These are phyloP conservation scores for Ptychodera flava DNA, from an alignment of 35 echinoderm and acorn worm genomes.

Conservation along the genomic window DNA sequence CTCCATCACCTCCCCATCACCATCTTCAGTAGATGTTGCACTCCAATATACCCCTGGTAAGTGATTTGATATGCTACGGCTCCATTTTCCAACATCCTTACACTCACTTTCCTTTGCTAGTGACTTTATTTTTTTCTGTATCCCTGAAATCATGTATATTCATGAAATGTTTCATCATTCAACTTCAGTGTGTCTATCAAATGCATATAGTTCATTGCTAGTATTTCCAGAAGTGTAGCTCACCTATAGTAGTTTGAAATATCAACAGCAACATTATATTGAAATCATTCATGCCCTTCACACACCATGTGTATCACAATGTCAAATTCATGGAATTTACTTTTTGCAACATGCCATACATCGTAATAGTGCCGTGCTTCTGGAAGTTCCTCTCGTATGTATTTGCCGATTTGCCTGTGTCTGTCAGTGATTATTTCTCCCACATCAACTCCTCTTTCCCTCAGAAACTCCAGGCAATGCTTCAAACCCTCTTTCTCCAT, in stretches of 20 bases:
- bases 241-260: too few relatives aligned
- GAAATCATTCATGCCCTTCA: too few relatives aligned
- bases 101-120: conserved; percentile 20
- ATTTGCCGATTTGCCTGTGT: background rate
- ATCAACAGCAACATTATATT: too few relatives aligned
- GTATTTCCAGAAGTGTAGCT: too few relatives aligned
- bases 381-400: background rate
- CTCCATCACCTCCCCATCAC: conserved; percentile 23
- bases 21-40: conserved; percentile 31
- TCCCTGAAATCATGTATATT: too few relatives aligned
- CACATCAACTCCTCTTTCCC: background rate
- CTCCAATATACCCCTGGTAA: conserved; percentile 42
- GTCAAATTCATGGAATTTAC: too few relatives aligned
- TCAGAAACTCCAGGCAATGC: too few relatives aligned
- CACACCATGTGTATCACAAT: too few relatives aligned
- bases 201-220: too few relatives aligned
- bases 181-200: too few relatives aligned
- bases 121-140: conserved; percentile 42
- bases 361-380: background rate
- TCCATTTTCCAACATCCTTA: conserved; percentile 30
- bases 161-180: too few relatives aligned
- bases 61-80: conserved; percentile 21
- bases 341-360: conserved; percentile 9
- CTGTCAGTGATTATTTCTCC: background rate
- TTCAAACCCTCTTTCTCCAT: conserved; percentile 46